Evolutionary conservation across 2,888 invertebrate species (phyloP).

Genomic region (Aleiodes alternator): DNA sequence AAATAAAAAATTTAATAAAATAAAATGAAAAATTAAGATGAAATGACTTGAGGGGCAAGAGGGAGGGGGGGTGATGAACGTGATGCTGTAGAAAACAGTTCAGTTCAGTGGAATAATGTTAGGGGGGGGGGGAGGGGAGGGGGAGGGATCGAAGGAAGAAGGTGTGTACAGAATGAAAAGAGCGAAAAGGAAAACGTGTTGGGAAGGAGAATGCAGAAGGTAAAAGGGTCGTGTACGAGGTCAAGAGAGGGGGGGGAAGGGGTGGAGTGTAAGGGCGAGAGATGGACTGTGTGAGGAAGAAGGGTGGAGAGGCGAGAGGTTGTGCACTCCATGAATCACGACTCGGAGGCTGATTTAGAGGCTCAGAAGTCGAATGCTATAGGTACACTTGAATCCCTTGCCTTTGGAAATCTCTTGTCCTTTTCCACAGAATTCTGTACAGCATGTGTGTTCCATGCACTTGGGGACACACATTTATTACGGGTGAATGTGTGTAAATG

Average conservation of each 20-base stretch:
- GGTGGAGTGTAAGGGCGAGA: slow-evolving; percentile 51
- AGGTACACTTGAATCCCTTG: slow-evolving; percentile 59
- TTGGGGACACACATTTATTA: slow-evolving; percentile 33
- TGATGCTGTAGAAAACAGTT: slow-evolving; percentile 16
- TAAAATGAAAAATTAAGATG: too few species aligned
- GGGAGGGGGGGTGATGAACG: background rate
- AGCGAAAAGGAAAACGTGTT: slow-evolving; percentile 54
- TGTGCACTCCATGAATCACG: slow-evolving; percentile 74
- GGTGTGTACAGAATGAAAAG: slow-evolving; percentile 44
- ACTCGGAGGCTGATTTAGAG: slow-evolving; percentile 74
- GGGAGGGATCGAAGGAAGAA: slow-evolving; percentile 15
- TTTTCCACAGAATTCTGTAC: too few species aligned
- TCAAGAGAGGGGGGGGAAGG: slow-evolving; percentile 60
- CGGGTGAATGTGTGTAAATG: background rate
- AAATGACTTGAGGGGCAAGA: too few species aligned
- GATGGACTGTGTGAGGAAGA: slow-evolving; percentile 49
- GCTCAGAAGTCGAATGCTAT: slow-evolving; percentile 72
- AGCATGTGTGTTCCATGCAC: slow-evolving; percentile 48
- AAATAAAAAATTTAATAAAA: too few species aligned
- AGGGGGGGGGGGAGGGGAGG: background rate
- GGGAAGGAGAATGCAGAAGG: slow-evolving; percentile 60
- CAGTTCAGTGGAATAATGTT: slow-evolving; percentile 21
- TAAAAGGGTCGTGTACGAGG: slow-evolving; percentile 71
- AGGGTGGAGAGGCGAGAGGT: slow-evolving; percentile 65
- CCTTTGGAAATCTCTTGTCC: slow-evolving; percentile 52